Percentiles rank a stretch among this genome's conserved stretches.
Conservation (phyloP, 2,113 vertebrate genomes). For the Coregonus clupeaformis region DNA sequence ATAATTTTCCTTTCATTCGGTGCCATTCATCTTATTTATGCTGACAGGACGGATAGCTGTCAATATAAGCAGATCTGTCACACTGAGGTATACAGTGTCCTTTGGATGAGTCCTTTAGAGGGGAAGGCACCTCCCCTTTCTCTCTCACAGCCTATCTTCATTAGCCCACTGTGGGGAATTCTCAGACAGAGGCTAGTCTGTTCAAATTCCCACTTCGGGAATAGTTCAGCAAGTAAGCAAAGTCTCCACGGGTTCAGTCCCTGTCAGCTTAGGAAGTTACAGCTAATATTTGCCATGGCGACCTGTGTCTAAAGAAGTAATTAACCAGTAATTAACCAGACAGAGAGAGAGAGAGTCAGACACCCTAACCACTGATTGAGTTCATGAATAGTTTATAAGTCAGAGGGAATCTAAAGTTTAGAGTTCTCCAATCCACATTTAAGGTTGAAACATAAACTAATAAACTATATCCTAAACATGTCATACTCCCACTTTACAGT, state of each 20-base stretch:
- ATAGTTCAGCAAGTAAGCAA: slow-evolving; percentile 15
- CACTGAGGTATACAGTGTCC: slow-evolving; percentile 40
- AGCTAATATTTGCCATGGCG: slow-evolving; percentile 38
- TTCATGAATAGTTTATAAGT: slow-evolving; percentile 37
- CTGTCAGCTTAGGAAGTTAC: slow-evolving; percentile 30
- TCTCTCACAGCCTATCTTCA: too few species aligned
- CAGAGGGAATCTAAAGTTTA: slow-evolving; percentile 49
- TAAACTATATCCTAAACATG: slow-evolving; percentile 24
- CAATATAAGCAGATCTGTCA: slow-evolving; percentile 21
- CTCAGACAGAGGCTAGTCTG: too few species aligned
- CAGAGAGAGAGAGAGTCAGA: slow-evolving; percentile 1
- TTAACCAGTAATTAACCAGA: slow-evolving; percentile 55
- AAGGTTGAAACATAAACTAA: slow-evolving; percentile 25
- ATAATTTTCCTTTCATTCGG: slow-evolving; percentile 64
- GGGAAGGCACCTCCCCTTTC: not conserved
- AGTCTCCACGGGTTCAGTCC: slow-evolving; percentile 24
- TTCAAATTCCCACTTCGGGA: slow-evolving; percentile 11
- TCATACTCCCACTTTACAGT: too few species aligned
- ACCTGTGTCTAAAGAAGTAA: slow-evolving; percentile 50
- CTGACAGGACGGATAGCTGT: slow-evolving; percentile 55
- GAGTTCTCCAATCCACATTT: slow-evolving; percentile 1
- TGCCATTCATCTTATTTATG: slow-evolving; percentile 69
- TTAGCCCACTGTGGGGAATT: too few species aligned
- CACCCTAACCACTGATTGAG: slow-evolving; percentile 34
- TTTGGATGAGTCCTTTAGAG: slow-evolving; percentile 33